Percentiles rank a stretch among this genome's conserved stretches.
These are phyloP conservation scores for Nipponacmea schrenckii DNA, from an alignment of 2,888 invertebrate genomes.

Conservation along the genomic window DNA sequence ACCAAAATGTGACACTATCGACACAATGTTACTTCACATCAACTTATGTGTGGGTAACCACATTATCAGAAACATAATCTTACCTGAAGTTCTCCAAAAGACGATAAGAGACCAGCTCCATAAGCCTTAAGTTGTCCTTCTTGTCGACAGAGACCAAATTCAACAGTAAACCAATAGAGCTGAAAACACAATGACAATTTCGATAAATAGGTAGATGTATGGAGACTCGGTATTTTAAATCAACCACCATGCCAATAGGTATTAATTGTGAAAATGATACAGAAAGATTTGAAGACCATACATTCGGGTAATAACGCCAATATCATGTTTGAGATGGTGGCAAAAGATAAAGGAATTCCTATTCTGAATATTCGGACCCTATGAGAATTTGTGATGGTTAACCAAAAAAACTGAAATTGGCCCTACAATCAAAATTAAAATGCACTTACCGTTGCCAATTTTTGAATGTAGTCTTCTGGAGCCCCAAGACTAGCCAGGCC, in stretches of 20 bases:
- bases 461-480: slow-evolving; percentile 96
- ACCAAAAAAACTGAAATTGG: no score
- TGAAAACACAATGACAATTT: slow-evolving; percentile 34
- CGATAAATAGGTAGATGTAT: neutral
- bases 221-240: neutral
- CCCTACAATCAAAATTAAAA: no score
- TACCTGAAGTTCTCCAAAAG: slow-evolving; percentile 88
- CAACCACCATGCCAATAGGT: neutral
- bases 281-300: neutral
- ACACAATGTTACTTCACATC: no score
- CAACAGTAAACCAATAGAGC: slow-evolving; percentile 74
- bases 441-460: slow-evolving; percentile 91
- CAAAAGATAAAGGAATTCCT: no score
- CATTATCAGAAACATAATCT: no score
- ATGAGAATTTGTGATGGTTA: no score
- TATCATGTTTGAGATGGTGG: no score
- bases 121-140: slow-evolving; percentile 92
- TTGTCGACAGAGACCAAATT: slow-evolving; percentile 98
- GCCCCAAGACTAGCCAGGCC: slow-evolving; percentile 98
- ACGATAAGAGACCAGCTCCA: slow-evolving; percentile 96
- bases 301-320: no score
- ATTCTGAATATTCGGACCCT: no score
- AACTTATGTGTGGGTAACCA: no score
- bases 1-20: no score
- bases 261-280: neutral